These are phyloP conservation scores for Halcyon smyrnensis DNA, from an alignment of 2,797 vertebrate genomes.

Conservation along the genomic window DNA sequence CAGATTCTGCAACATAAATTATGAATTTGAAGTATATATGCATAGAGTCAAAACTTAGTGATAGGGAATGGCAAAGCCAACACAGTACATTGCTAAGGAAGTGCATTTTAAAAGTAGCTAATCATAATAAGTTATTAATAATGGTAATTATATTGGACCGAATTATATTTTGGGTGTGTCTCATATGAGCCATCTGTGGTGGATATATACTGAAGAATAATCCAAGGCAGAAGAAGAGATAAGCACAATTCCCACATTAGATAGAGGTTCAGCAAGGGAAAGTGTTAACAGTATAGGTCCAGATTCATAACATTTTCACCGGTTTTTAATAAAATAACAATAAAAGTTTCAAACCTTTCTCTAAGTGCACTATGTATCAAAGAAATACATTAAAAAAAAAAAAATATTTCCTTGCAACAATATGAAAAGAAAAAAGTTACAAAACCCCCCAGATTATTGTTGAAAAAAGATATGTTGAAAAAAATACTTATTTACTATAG, in stretches of 20 bases:
- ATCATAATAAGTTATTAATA: not conserved
- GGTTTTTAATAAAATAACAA: not conserved
- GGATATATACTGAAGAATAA: not conserved
- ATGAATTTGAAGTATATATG: not conserved
- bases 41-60: not conserved
- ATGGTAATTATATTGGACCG: not conserved
- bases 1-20: not conserved
- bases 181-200: not conserved
- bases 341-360: not conserved
- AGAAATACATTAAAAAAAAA: not conserved
- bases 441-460: no score
- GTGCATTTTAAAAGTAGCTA: not conserved
- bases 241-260: not conserved
- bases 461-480: not conserved
- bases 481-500: accelerated
- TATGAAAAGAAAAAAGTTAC: not conserved
- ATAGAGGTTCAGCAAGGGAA: not conserved
- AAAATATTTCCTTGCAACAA: not conserved
- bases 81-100: not conserved
- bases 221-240: not conserved
- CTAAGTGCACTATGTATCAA: not conserved
- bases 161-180: not conserved
- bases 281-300: not conserved
- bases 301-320: not conserved
- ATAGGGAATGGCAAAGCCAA: not conserved